These are phyloP conservation scores for Strix aluco DNA, from an alignment of 2,113 vertebrate genomes.

Conservation along the genomic window DNA sequence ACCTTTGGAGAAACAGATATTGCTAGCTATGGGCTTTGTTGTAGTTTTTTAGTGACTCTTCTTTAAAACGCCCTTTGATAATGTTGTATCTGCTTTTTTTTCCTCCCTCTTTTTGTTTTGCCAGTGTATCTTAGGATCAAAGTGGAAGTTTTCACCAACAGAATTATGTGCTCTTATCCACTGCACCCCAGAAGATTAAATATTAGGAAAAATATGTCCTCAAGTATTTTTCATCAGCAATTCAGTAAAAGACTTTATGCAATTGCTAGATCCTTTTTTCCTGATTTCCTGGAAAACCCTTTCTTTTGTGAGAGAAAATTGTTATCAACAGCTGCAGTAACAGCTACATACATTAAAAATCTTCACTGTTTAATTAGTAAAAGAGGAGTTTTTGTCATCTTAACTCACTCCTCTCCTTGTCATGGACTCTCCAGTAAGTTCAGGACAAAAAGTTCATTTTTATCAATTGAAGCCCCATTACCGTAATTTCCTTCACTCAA, in stretches of 20 bases:
- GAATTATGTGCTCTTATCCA: neutral
- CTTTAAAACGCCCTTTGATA: neutral
- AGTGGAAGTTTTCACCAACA: neutral
- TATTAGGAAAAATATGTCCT: neutral
- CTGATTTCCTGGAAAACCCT: neutral
- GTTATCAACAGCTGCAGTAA: neutral
- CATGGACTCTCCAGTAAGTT: neutral
- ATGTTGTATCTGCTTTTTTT: accelerated
- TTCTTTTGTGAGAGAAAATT: neutral
- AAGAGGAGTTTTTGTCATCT: neutral
- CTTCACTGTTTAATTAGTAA: neutral
- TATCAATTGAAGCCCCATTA: neutral
- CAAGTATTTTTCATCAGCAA: neutral
- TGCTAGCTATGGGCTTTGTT: neutral
- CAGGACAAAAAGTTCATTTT: neutral
- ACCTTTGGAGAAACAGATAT: neutral
- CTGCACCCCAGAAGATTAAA: neutral
- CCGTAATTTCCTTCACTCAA: too few species aligned
- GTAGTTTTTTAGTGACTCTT: neutral
- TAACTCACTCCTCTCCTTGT: neutral
- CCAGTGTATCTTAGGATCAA: neutral
- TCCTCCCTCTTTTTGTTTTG: neutral
- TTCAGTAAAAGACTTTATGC: neutral
- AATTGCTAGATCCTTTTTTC: neutral
- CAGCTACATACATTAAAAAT: neutral